phyloP scores from a whole-genome alignment of 2,888 invertebrate genomes.

The Lasioglossum morio region DNA sequence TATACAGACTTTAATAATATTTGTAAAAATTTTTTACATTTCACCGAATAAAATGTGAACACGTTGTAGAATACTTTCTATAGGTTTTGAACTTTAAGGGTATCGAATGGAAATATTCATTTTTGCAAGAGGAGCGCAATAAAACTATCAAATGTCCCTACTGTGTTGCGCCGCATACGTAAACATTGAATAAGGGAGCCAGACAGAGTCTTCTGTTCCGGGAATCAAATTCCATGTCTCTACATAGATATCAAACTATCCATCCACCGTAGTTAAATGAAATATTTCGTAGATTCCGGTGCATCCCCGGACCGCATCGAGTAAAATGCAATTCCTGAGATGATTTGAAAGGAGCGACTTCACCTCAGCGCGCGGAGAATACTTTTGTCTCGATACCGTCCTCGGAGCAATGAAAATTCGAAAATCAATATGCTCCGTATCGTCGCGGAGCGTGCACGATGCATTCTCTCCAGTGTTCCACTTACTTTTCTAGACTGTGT shows the following conservation, averaged over 20 bases:
- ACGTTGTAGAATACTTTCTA: not conserved
- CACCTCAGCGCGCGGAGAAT: conserved; percentile 52
- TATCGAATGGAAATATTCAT: not conserved
- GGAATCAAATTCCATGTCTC: not conserved
- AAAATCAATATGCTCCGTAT: conserved; percentile 68
- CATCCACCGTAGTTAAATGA: conserved; percentile 45
- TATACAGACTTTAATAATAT: no score
- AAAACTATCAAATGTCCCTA: not conserved
- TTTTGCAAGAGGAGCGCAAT: not conserved
- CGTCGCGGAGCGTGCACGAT: conserved; percentile 59
- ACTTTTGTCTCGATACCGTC: conserved; percentile 63
- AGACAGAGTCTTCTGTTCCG: not conserved
- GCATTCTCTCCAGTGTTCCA: conserved; percentile 50
- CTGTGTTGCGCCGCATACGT: not conserved
- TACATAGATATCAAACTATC: not conserved
- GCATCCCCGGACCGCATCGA: conserved; percentile 21
- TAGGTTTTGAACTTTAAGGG: not conserved
- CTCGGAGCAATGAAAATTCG: conserved; percentile 69
- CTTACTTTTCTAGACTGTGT: conserved; percentile 51
- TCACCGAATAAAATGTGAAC: no score
- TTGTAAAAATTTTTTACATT: no score
- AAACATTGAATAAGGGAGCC: not conserved
- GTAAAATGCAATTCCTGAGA: conserved; percentile 20
- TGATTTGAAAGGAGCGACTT: conserved; percentile 60
- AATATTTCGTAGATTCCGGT: conserved; percentile 47